phyloP scores from a whole-genome alignment of 2,113 vertebrate species.

The Aythya baeri region DNA sequence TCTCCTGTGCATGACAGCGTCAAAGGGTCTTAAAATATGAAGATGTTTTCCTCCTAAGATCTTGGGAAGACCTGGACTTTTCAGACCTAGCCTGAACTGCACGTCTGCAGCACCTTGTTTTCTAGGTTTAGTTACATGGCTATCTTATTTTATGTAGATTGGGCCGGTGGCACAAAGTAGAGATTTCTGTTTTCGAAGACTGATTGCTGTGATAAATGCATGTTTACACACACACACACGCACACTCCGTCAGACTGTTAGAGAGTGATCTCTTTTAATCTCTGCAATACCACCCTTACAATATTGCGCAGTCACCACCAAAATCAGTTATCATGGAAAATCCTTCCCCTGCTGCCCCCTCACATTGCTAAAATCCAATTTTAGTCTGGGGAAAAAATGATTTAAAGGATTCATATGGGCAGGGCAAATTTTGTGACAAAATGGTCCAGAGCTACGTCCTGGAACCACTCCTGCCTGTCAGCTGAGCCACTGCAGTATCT shows the following conservation, averaged over 20 bases:
- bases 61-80: neutral
- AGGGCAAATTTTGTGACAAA: constrained; percentile 10
- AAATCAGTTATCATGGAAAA: constrained; percentile 21
- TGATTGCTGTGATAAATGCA: neutral
- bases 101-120: neutral
- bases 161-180: neutral
- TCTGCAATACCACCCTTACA: neutral
- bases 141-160: neutral
- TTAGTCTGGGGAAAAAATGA: constrained; percentile 5
- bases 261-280: neutral
- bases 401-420: neutral
- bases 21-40: neutral
- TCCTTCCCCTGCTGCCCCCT: constrained; percentile 32
- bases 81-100: neutral
- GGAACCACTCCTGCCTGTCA: constrained; percentile 43
- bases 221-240: neutral
- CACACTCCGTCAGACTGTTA: neutral
- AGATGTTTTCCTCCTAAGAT: neutral
- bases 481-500: constrained; percentile 36
- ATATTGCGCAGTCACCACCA: neutral
- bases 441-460: constrained; percentile 4
- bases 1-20: neutral
- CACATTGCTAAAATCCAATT: constrained; percentile 19
- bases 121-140: neutral
- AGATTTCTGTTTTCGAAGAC: neutral